Evolutionary conservation across 2,888 invertebrate genomes (phyloP), one percentile per base, ranked within the genome.

Genomic region (Lasioglossum lativentre): DNA sequence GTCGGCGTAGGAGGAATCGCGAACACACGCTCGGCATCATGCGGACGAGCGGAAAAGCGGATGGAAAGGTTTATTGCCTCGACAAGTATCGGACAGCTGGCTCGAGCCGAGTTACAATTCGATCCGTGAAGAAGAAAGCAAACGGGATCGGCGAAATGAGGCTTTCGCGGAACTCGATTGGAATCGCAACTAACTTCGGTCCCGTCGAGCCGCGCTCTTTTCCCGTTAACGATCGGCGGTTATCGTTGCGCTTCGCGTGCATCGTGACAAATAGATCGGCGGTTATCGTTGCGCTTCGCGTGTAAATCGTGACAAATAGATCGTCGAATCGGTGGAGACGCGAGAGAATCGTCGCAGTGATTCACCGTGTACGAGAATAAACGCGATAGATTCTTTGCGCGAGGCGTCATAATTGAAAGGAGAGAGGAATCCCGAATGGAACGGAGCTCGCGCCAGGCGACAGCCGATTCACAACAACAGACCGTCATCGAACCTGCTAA

Each of bases 91-190:
- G 63, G 63, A 30, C 63, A 30, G 16, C 14, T 5, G 27, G 63
- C 14, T 30, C 63, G 63, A 4, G 10, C 63, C 27, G 59, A 59
- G 27, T 59, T 59, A n/a, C 27, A 27, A 59, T 59, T 59, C 59
- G 59, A 59, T 59, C 59, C 59, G 59, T 59, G 59, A 59, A 59
- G 59, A 59, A 59, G 59, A 59, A 27, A 59, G 59, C 59, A 59
- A 59, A 59, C 59, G 59, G 27, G 59, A 14, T 27, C 27, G 59
- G 59, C 14, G 59, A 59, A 30, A 63, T 16, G 63, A 63, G 63
- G n/a, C 56, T 56, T 56, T n/a, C n/a, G 56, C 56, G 12, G n/a
- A 56, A 56, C 56, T 56, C n/a, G 56, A 4, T 12, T n/a, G 12
- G 12, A n/a, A 56, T 56, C 56, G 56, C 56, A 56, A 56, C n/a